These are phyloP conservation scores for Laticauda colubrina DNA, from an alignment of 2,113 vertebrate genomes.

Conservation along the genomic window DNA sequence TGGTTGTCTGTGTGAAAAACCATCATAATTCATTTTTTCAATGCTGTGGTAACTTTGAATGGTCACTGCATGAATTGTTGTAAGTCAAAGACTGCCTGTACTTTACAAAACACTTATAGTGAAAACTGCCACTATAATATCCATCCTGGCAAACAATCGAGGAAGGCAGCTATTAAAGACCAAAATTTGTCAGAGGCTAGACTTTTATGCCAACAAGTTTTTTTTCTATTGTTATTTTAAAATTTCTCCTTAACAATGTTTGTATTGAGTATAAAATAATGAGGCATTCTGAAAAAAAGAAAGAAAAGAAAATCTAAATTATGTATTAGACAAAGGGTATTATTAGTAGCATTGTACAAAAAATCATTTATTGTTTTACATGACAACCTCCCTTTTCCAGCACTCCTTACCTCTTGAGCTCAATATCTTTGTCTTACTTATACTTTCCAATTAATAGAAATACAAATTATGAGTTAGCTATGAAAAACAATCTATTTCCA, in stretches of 20 bases:
- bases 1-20: no score
- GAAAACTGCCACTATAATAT: neutral
- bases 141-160: neutral
- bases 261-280: constrained; percentile 25
- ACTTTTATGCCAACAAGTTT: neutral
- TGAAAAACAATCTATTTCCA: neutral
- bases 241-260: constrained; percentile 23
- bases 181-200: neutral
- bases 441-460: neutral
- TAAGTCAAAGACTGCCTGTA: neutral
- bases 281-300: neutral
- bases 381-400: neutral
- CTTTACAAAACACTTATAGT: constrained; percentile 14
- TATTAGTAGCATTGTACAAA: constrained; percentile 2
- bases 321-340: constrained; percentile 15
- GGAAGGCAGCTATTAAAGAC: neutral
- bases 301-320: constrained; percentile 6
- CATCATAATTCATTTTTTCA: no score
- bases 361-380: neutral
- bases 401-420: neutral
- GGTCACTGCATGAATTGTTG: neutral
- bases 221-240: neutral
- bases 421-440: fast-evolving
- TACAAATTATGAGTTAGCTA: neutral
- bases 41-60: neutral